Percentiles rank a stretch among this genome's conserved stretches.
Evolutionary conservation across 1,140 invertebrate species (phyloP).

Genomic region (Littorina saxatilis): DNA sequence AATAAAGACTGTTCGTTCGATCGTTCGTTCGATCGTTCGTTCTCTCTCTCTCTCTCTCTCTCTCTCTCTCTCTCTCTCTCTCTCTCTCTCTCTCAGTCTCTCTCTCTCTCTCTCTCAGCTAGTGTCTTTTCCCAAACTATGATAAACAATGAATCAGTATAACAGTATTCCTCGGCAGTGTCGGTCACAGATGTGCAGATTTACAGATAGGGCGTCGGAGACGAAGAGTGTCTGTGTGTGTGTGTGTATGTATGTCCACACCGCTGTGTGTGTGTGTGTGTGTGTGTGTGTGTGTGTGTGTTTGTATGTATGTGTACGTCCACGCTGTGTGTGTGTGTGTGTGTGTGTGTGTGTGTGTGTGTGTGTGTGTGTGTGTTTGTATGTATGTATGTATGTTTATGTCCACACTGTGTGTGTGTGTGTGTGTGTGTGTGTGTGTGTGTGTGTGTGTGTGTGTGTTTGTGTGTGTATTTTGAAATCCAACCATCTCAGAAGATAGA

Average conservation of each 20-base stretch:
- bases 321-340: no score
- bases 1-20: no score
- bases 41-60: constrained; percentile 11
- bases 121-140: not conserved
- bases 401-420: not conserved
- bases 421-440: not conserved
- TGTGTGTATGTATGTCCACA: not conserved
- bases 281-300: not conserved
- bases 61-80: not conserved
- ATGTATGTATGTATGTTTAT: no score
- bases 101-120: not conserved
- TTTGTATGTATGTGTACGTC: no score
- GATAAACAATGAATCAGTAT: no score
- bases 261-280: not conserved
- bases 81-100: not conserved
- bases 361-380: no score
- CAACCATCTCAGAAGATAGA: no score
- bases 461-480: no score
- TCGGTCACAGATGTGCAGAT: not conserved
- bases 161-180: not conserved
- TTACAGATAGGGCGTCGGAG: not conserved
- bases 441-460: not conserved
- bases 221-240: not conserved
- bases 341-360: no score
- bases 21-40: not conserved